Base-by-base conservation (phyloP, 2,888 invertebrate genomes). In the Conistra vaccinii region DNA sequence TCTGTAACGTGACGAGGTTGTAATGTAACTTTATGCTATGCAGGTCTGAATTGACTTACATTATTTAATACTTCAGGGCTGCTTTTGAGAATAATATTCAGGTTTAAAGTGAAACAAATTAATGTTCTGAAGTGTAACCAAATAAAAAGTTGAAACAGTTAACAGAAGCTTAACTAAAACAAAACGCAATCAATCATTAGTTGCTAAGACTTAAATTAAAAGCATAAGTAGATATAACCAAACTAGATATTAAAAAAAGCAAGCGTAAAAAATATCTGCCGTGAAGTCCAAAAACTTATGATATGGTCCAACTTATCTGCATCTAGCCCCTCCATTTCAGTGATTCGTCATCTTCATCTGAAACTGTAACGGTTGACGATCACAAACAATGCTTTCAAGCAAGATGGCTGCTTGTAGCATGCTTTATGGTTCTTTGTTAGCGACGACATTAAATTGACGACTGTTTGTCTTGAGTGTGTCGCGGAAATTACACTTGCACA, bases 361-460 rank as follows among this genome's bases (percentile, higher is more conserved):
- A 62, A 73, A 79, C 69, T 65, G 72, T 81, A 72, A 80, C 86
- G 86, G 83, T 82, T 26, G 63, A 48, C 78, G 86, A 80, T 58
- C 81, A 75, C 71, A 85, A 75, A 87, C 87, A 87, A 87, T 87
- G 75, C 73, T 51, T 35, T 65, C 10, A 63, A 74, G 57, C 81
- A 84, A 84, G 67, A 87, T 81, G 85, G 76, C 83, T 73, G 55
- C 66, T 42, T 57, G 63, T 55, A 60, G 62, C 62, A 73, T 86
- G 69, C 72, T 87, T 85, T 87, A 87, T 85, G 78, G 74, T 81
- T 73, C 87, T 87, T 87, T 87, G 86, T 87, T 77, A 62, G 69
- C 42, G 35, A 63, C 20, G 63, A 77, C 77, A 63, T 80, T 76
- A 73, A 69, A 65, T 48, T 83, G 80, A 83, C 51, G 83, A 69